phyloP scores from a whole-genome alignment of 2,797 vertebrate genomes.

The Cygnus olor region DNA sequence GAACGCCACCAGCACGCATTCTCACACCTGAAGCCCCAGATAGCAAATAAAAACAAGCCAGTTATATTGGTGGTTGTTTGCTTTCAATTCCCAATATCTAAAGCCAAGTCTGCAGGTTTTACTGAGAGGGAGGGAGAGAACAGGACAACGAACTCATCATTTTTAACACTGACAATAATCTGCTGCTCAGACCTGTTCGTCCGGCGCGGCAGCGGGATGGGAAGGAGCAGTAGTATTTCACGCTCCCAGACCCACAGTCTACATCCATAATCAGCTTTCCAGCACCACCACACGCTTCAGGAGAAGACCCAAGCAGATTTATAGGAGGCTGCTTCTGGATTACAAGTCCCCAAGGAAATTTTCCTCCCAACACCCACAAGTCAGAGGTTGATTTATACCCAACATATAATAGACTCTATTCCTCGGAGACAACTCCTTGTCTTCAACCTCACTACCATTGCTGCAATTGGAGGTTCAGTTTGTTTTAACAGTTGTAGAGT shows the following conservation, averaged over 20 bases:
- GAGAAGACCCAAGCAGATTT: slow-evolving; percentile 63
- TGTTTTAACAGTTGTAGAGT: slow-evolving; percentile 5
- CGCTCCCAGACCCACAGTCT: not conserved
- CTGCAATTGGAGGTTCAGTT: not conserved
- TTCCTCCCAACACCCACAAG: slow-evolving; percentile 56
- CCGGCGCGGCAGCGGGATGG: not conserved
- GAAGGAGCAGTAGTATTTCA: slow-evolving; percentile 48
- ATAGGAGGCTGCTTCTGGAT: slow-evolving; percentile 49
- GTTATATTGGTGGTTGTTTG: not conserved
- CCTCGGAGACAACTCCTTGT: slow-evolving; percentile 19
- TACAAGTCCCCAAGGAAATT: slow-evolving; percentile 65
- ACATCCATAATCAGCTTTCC: slow-evolving; percentile 46
- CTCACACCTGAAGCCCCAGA: not conserved
- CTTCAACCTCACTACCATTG: not conserved
- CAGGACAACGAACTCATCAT: slow-evolving; percentile 32
- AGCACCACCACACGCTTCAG: not conserved
- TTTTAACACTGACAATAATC: slow-evolving; percentile 14
- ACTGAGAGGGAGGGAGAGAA: not conserved
- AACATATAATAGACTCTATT: slow-evolving; percentile 24
- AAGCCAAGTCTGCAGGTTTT: not conserved
- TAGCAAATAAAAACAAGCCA: not conserved
- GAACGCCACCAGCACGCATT: accelerated
- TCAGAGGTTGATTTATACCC: slow-evolving; percentile 54
- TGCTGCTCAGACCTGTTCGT: not conserved
- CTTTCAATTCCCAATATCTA: not conserved